A percentile compares a stretch with the other conserved stretches of the same genome.
These are phyloP conservation scores for Drosophila yakuba DNA, from an alignment of 1,140 invertebrate species.

Conservation along the genomic window DNA sequence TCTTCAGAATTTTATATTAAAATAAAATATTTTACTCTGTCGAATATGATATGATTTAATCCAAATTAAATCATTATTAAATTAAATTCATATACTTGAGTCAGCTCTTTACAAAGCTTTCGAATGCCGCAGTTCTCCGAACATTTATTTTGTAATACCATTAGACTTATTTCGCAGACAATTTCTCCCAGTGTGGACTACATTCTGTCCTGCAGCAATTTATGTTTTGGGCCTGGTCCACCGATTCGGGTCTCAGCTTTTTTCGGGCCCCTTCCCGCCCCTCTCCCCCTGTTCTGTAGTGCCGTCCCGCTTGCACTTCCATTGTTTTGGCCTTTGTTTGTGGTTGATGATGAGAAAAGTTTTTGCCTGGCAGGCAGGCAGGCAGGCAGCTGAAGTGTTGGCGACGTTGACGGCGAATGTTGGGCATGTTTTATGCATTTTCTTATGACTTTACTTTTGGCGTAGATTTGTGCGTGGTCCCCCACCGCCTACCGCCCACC, in stretches of 20 bases:
- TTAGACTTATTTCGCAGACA: neutral
- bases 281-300: neutral
- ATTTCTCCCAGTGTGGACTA: constrained; percentile 1
- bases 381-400: constrained; percentile 76
- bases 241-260: constrained; percentile 51
- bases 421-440: constrained; percentile 81
- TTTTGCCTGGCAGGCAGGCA: constrained; percentile 76
- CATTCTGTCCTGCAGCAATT: constrained; percentile 71
- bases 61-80: no score
- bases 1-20: no score
- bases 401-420: constrained; percentile 75
- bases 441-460: constrained; percentile 81
- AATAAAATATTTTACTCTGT: no score
- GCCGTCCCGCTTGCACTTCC: constrained; percentile 20
- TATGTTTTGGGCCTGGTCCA: constrained; percentile 74
- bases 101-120: no score
- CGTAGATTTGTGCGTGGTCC: constrained; percentile 56
- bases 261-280: constrained; percentile 16
- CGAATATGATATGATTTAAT: no score
- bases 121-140: no score
- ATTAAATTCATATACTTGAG: no score
- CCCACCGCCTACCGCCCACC: neutral
- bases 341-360: constrained; percentile 83
- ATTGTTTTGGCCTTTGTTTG: constrained; percentile 82
- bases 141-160: no score